Base-by-base conservation (phyloP, 2,113 vertebrate species). In the Syngnathus scovelli region DNA sequence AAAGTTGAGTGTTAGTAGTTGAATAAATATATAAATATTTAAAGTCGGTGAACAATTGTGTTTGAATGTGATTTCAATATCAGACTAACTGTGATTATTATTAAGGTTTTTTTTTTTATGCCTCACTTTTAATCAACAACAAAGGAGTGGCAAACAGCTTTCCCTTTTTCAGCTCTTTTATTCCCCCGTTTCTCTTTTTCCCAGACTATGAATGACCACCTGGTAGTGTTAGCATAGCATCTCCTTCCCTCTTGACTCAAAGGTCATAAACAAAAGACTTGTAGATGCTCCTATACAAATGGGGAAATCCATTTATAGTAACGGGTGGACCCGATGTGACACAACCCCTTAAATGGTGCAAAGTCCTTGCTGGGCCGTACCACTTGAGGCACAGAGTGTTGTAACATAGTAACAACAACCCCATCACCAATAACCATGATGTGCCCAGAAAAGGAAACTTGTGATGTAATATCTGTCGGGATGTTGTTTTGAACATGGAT, bases 281-380 rank as follows among this genome's bases (percentile, higher is more conserved):
- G 52, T 43, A 27, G 65, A 75, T 72, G 61, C 56, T 61, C 78
- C 78, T 69, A 77, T 77, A 67, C 67, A 64, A 77, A 76, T 69
- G 59, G 64, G 49, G 72, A 64, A 72, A 76, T 84, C 75, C 72
- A 69, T 88, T 81, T 86, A 80, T 85, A 81, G 79, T 61, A 58
- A 27, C 63, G 81, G 77, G 76, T 87, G 75, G 75, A 77, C 77
- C 65, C 74, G 56, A 15, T 69, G 74, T 79, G 84, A 85, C 80
- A 83, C 81, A 85, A 68, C 83, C 77, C 85, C 85, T 84, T 89
- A 86, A 82, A 87, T 84, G 85, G 81, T 86, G 72, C 76, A 84
- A 8, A 75, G 80, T 75, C 78, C 70, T 82, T 81, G 75, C 76
- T 76, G 75, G 61, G 71, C 68, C 62, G 72, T 71, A 78, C 75